Conservation (phyloP, 2,797 vertebrate species). For the Furcifer pardalis region DNA sequence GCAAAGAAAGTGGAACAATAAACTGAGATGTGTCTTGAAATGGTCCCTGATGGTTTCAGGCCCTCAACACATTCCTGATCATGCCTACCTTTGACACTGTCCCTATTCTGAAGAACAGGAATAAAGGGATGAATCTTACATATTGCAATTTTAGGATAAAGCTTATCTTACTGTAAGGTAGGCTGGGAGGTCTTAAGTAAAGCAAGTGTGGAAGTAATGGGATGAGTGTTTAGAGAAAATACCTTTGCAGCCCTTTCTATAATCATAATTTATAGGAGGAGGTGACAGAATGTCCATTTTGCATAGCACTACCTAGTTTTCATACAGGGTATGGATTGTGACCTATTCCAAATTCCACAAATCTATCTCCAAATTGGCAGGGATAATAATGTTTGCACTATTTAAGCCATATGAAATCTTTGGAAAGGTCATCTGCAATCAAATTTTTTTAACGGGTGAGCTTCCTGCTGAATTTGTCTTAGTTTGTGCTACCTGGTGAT, state of each 20-base stretch:
- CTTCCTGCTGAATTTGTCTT: slow-evolving; percentile 54
- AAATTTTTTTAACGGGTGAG: slow-evolving; percentile 53
- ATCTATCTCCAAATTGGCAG: neutral
- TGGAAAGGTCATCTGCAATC: slow-evolving; percentile 29
- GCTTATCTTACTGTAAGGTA: neutral
- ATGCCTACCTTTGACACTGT: neutral
- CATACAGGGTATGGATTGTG: slow-evolving; percentile 26
- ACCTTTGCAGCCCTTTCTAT: neutral
- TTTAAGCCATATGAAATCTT: neutral
- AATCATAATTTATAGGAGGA: neutral
- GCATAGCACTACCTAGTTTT: neutral
- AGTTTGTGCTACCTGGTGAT: slow-evolving; percentile 52
- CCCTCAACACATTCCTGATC: neutral
- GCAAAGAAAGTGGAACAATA: neutral
- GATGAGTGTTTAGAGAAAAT: neutral
- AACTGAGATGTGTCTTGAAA: neutral
- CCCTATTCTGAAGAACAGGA: neutral
- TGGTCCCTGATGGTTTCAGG: neutral
- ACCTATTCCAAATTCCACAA: neutral
- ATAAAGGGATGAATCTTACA: neutral
- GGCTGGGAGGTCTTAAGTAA: neutral
- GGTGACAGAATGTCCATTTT: neutral
- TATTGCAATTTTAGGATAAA: neutral
- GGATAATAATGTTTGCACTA: slow-evolving; percentile 29
- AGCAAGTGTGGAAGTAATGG: neutral